Evolutionary conservation across 1,140 invertebrate genomes (phyloP).

Genomic region (Oscheius sp.): DNA sequence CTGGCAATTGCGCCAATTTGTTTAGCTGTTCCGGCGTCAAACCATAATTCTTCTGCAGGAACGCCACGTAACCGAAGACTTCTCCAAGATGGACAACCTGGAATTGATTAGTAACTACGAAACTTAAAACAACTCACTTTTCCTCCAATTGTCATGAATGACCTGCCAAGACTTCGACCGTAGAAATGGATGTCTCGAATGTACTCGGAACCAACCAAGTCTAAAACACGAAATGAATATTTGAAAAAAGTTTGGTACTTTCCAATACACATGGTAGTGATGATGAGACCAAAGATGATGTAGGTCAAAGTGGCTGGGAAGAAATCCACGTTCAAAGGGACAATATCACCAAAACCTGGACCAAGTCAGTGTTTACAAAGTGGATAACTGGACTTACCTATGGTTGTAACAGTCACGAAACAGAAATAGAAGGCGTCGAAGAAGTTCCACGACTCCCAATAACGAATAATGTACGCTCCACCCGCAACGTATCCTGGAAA

Average conservation of each 20-base stretch:
- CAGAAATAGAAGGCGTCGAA: constrained; percentile 61
- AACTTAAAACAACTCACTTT: constrained; percentile 41
- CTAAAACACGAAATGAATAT: constrained; percentile 36
- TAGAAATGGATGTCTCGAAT: constrained; percentile 61
- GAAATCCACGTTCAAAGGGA: constrained; percentile 59
- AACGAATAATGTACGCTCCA: constrained; percentile 59
- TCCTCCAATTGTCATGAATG: constrained; percentile 60
- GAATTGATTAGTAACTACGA: neutral
- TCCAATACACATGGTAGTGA: constrained; percentile 61
- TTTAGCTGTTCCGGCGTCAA: constrained; percentile 60
- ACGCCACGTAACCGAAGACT: constrained; percentile 60
- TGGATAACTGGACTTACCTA: constrained; percentile 41
- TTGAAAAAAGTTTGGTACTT: neutral
- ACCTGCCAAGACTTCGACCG: constrained; percentile 53
- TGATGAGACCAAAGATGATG: constrained; percentile 59
- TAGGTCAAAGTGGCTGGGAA: constrained; percentile 55
- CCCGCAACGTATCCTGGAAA: constrained; percentile 58
- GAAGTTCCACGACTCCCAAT: constrained; percentile 60
- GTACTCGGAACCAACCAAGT: constrained; percentile 59
- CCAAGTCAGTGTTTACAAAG: neutral
- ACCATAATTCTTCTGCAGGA: constrained; percentile 61
- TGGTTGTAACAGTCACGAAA: constrained; percentile 61
- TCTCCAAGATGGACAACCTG: constrained; percentile 57
- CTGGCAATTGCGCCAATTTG: constrained; percentile 56
- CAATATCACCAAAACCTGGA: constrained; percentile 59